Base-by-base conservation (phyloP, 2,888 invertebrate species). In the Drepana falcataria region DNA sequence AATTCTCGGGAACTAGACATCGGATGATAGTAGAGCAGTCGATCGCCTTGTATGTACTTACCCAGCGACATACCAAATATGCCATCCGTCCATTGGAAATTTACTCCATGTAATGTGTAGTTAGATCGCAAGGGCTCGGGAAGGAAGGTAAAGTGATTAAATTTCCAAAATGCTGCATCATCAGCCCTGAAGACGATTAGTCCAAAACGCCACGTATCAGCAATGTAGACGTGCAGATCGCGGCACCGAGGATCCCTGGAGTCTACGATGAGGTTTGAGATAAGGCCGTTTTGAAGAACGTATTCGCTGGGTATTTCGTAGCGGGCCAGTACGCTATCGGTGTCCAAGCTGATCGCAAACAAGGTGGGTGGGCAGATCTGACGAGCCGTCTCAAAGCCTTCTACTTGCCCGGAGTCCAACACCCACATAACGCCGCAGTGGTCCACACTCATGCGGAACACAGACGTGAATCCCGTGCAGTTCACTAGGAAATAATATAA, bases 1-100 rank as follows among this genome's bases (percentile, higher is more conserved):
- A 96, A 96, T 80, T 96, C 96, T 48, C 94, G 87, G 62, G 94
- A 95, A 74, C 95, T 95, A 0, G 96, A 95, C 95, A 97, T 95
- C 0, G 96, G 93, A 77, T 96, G 96, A 73, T 96, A 96, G 75
- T 94, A 96, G 2, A 96, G 74, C 0, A 93, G 91, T 48, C 95
- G 91, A 63, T 96, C 95, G 9, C 91, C 84, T 7, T 84, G 77
- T 4, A 85, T 76, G 63, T 85, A 86, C 58, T 93, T 93, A 35
- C 95, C 94, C 53, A 96, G 77, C 0, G 95, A 94, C 82, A 96
- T 89, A 0, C 95, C 95, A 67, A 96, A 96, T 3, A 96, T 85
- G 0, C 96, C 96, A 66, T 96, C 96, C 2, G 94, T 92, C 96
- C 96, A 96, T 68, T 96, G 95, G 71, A 95, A 96, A 64, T 95